These are phyloP conservation scores for Clarias magur DNA, from an alignment of 2,113 vertebrate species.

Conservation along the genomic window DNA sequence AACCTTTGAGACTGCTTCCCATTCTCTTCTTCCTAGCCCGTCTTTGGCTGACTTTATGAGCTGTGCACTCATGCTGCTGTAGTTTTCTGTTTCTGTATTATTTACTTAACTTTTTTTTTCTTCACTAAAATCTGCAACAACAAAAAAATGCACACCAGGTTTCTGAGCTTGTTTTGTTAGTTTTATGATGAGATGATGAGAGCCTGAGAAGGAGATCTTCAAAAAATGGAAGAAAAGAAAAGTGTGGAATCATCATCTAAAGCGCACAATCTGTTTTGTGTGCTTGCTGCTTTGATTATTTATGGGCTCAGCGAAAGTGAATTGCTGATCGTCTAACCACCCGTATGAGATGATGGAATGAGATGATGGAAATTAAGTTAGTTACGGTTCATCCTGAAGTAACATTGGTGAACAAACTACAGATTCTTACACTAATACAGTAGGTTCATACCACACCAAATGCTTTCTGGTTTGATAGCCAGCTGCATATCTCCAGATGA, in stretches of 20 bases:
- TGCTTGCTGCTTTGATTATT: background rate
- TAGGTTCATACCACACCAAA: background rate
- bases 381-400: background rate
- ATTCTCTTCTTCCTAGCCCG: background rate
- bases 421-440: background rate
- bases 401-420: background rate
- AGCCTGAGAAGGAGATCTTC: background rate
- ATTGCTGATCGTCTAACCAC: background rate
- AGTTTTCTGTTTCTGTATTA: background rate
- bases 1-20: background rate
- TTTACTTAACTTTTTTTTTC: background rate
- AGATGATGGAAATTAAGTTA: background rate
- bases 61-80: background rate
- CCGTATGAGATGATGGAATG: no score
- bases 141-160: background rate
- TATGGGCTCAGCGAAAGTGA: background rate
- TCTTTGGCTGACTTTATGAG: background rate
- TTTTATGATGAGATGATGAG: background rate
- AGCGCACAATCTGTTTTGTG: background rate
- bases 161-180: background rate
- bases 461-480: background rate
- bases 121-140: background rate
- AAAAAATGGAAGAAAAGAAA: background rate
- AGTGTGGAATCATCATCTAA: background rate
- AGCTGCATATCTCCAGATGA: background rate